Base-by-base conservation (phyloP, 1,140 invertebrate species). In the Lordiphosa mommai region DNA sequence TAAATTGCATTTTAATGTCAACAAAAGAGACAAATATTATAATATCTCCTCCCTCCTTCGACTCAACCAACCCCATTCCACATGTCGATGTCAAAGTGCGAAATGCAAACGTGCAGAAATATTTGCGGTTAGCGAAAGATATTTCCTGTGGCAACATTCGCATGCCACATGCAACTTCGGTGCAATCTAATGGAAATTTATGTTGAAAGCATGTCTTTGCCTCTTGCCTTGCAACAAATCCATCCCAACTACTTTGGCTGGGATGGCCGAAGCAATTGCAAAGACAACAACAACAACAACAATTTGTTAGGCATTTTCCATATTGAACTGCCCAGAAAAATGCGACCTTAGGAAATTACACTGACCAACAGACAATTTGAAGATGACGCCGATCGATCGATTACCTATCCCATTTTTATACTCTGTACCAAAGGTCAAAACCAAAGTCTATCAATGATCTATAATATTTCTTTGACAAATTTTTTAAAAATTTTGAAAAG, bases 1-100 rank as follows among this genome's bases (percentile, higher is more conserved):
- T 84, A 82, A 84, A 82, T 84, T 84, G 77, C 76, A 70, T 84
- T 82, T 84, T 84, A 84, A 82, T 82, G 76, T 84, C 77, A 84
- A 84, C 77, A 80, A 68, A 27, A 84, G 68, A 82, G 77, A 77
- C 72, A 77, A 84, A 82, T 84, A 84, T 84, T 82, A 72, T 82
- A 80, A 82, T 82, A 82, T 71, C 30, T 14, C 33, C 27, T 40
- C 3, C 17, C 38, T 16, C 49, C 23, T 4, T 23, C 16, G 4
- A 3, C 29, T 17, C n/a, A 14, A 27, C 8, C n/a, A 14, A 27
- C 8, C 16, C 23, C 27, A 34, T 33, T 17, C 63, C n/a, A 30
- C 38, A 53, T 46, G 55, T 79, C 72, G 76, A 82, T 82, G 76
- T 82, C 76, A 82, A 82, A 82, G 77, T 82, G 77, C 77, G 77